These are phyloP conservation scores for Xenopus tropicalis DNA, from an alignment of 2,113 vertebrate species.

Conservation along the genomic window UCB_Xtro_10.0 CM004445.2:100195001-100195500, in stretches of 20 bases:
- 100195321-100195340: slow-evolving; percentile 37
- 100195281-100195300: slow-evolving; percentile 1
- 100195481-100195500: too few species aligned
- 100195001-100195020: slow-evolving; percentile 84
- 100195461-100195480: too few species aligned
- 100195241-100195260: slow-evolving; percentile 20
- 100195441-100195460: too few species aligned
- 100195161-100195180: slow-evolving; percentile 62
- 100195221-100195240: slow-evolving; percentile 15
- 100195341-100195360: not conserved
- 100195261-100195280: slow-evolving; percentile 1
- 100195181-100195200: slow-evolving; percentile 65
- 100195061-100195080: slow-evolving; percentile 4
- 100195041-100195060: not conserved
- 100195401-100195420: too few species aligned
- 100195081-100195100: slow-evolving; percentile 42
- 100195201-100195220: slow-evolving; percentile 65
- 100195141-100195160: slow-evolving; percentile 68
- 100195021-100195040: slow-evolving; percentile 73
- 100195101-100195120: slow-evolving; percentile 47
- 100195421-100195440: too few species aligned
- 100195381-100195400: not conserved
- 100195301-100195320: slow-evolving; percentile 45
- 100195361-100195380: too few species aligned
- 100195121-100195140: slow-evolving; percentile 45